Evolutionary conservation across 2,888 invertebrate species (phyloP).

Genomic region (Hybos culiciformis): DNA sequence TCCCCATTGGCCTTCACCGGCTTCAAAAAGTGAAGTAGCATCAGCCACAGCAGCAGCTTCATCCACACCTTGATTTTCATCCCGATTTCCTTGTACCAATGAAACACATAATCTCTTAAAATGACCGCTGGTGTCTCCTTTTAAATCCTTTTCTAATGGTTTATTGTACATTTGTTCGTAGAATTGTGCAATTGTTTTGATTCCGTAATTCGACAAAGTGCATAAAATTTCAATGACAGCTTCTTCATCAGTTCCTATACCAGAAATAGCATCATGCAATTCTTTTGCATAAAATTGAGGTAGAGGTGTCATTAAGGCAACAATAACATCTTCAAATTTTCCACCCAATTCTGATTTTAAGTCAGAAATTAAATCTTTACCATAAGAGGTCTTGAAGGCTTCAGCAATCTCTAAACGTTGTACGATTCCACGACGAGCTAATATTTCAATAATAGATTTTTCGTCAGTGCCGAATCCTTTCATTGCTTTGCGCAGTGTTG

Average conservation of each 20-base stretch:
- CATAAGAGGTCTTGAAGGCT: slow-evolving; percentile 83
- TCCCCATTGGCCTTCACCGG: slow-evolving; percentile 77
- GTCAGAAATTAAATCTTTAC: slow-evolving; percentile 72
- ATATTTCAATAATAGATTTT: slow-evolving; percentile 77
- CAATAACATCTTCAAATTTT: slow-evolving; percentile 75
- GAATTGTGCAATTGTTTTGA: slow-evolving; percentile 69
- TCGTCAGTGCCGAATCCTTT: slow-evolving; percentile 89
- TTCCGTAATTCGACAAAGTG: slow-evolving; percentile 80
- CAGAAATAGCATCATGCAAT: slow-evolving; percentile 73
- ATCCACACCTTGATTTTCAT: slow-evolving; percentile 76
- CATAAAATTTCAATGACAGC: slow-evolving; percentile 87
- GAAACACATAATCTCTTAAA: slow-evolving; percentile 86
- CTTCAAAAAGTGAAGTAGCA: slow-evolving; percentile 61
- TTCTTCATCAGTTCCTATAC: slow-evolving; percentile 78
- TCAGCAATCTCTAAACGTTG: slow-evolving; percentile 84
- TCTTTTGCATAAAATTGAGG: slow-evolving; percentile 86
- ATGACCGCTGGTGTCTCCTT: slow-evolving; percentile 89
- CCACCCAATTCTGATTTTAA: slow-evolving; percentile 81
- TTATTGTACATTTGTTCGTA: slow-evolving; percentile 75
- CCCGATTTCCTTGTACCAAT: slow-evolving; percentile 73
- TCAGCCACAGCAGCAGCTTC: slow-evolving; percentile 66
- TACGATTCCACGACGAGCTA: slow-evolving; percentile 75
- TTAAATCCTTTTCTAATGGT: slow-evolving; percentile 69
- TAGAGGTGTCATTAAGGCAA: slow-evolving; percentile 81
- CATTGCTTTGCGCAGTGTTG: slow-evolving; percentile 76